A percentile compares a stretch with the other conserved stretches of the same genome.
phyloP scores from a whole-genome alignment of 2,113 vertebrate species.

The Mionectes macconnelli region DNA sequence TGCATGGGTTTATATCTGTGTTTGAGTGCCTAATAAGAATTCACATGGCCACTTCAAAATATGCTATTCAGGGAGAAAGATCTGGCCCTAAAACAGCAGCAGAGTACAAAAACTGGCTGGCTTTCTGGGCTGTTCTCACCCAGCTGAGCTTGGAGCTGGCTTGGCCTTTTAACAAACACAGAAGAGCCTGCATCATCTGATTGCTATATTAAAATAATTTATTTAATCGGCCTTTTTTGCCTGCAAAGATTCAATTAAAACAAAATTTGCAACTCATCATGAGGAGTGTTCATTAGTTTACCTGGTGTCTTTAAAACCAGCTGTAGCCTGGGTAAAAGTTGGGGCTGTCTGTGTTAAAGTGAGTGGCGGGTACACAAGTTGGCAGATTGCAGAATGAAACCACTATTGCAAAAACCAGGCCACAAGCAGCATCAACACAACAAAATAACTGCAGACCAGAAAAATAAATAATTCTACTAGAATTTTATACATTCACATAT shows the following conservation, averaged over 20 bases:
- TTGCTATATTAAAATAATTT: slow-evolving; percentile 60
- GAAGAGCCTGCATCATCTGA: slow-evolving; percentile 47
- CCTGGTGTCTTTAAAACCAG: slow-evolving; percentile 33
- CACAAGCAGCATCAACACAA: neutral
- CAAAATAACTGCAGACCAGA: neutral
- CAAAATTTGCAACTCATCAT: slow-evolving; percentile 44
- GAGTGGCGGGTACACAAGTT: neutral
- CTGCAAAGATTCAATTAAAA: slow-evolving; percentile 68
- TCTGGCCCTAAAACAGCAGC: slow-evolving; percentile 14
- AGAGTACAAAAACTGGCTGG: neutral
- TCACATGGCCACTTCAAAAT: slow-evolving; percentile 4
- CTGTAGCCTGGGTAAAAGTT: neutral
- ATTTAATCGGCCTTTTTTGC: slow-evolving; percentile 58
- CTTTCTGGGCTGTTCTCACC: neutral
- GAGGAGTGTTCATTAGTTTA: slow-evolving; percentile 47
- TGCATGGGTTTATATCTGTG: neutral
- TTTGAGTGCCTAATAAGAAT: neutral
- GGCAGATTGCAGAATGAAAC: neutral
- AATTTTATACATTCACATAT: neutral
- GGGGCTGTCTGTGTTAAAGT: neutral
- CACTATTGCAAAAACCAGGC: neutral
- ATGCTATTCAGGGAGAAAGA: neutral
- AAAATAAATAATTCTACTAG: neutral
- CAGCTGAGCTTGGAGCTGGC: slow-evolving; percentile 38
- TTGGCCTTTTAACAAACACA: slow-evolving; percentile 32